A percentile compares a stretch with the other conserved stretches of the same genome.
Conservation (phyloP, 1,140 invertebrate genomes). For the Parasteatoda tepidariorum region DNA sequence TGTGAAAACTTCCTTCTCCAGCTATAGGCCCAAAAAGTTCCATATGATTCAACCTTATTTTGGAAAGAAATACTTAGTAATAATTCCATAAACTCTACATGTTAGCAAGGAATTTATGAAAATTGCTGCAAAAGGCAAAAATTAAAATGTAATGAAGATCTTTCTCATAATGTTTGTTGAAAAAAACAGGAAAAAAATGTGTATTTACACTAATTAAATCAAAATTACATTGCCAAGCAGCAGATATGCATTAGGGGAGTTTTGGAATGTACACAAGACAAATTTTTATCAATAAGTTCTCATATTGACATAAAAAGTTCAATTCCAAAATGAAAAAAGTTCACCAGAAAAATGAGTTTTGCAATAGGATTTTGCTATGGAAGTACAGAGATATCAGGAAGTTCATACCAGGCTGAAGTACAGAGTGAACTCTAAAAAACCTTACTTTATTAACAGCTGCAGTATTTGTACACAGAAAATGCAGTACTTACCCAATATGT, state of each 20-base stretch:
- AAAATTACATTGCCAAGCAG: neutral
- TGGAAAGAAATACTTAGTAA: neutral
- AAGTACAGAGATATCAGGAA: neutral
- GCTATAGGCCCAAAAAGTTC: neutral
- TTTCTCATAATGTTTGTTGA: neutral
- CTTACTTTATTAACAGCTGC: neutral
- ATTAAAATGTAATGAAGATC: neutral
- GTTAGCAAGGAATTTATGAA: neutral
- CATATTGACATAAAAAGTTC: slow-evolving; percentile 13
- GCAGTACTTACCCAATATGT: slow-evolving; percentile 1
- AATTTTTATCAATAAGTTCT: neutral
- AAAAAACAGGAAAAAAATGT: neutral
- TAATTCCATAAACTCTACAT: neutral
- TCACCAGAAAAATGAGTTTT: neutral
- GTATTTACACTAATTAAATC: no score
- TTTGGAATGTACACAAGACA: neutral
- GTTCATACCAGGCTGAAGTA: neutral
- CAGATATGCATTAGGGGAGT: neutral
- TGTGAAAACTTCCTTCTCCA: neutral
- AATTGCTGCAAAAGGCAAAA: neutral
- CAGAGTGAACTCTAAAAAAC: neutral
- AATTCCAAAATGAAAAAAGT: neutral
- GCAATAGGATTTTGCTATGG: neutral
- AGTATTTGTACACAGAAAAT: neutral
- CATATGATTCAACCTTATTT: neutral